A percentile compares a stretch with the other conserved stretches of the same genome.
Evolutionary conservation across 2,797 vertebrate genomes (phyloP).

Genomic region (Tokudaia tokunoshimensis): DNA sequence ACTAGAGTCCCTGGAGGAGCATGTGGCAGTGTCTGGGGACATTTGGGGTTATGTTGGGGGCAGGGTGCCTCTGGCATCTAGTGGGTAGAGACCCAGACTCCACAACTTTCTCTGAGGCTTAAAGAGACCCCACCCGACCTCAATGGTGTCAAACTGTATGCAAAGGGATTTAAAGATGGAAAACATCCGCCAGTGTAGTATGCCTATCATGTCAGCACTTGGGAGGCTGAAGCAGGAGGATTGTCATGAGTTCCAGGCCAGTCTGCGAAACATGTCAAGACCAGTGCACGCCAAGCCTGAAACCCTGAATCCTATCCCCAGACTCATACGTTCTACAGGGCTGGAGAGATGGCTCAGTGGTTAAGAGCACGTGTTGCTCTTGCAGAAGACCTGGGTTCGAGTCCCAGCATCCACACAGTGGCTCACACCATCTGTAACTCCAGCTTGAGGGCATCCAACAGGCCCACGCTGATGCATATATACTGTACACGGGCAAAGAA

Average conservation of each 20-base stretch:
- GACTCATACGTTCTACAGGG: neutral
- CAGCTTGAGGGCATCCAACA: neutral
- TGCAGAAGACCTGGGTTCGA: neutral
- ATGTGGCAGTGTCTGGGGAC: neutral
- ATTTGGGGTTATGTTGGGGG: neutral
- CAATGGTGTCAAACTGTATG: rapidly evolving
- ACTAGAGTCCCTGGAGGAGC: neutral
- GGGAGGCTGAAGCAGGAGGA: neutral
- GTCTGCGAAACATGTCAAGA: neutral
- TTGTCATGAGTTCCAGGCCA: neutral
- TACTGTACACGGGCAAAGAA: neutral
- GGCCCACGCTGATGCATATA: neutral
- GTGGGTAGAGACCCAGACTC: neutral
- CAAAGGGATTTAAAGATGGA: neutral
- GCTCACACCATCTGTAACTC: neutral
- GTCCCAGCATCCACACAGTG: neutral
- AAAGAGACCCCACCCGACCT: neutral
- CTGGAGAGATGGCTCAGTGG: neutral
- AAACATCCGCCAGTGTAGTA: neutral
- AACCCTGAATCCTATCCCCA: neutral
- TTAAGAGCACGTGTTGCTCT: neutral
- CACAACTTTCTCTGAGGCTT: neutral
- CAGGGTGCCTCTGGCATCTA: neutral
- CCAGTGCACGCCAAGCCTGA: neutral
- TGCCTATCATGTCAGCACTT: neutral